These are phyloP conservation scores for Pasiphila rectangulata DNA, from an alignment of 2,888 invertebrate species.

Conservation along the genomic window DNA sequence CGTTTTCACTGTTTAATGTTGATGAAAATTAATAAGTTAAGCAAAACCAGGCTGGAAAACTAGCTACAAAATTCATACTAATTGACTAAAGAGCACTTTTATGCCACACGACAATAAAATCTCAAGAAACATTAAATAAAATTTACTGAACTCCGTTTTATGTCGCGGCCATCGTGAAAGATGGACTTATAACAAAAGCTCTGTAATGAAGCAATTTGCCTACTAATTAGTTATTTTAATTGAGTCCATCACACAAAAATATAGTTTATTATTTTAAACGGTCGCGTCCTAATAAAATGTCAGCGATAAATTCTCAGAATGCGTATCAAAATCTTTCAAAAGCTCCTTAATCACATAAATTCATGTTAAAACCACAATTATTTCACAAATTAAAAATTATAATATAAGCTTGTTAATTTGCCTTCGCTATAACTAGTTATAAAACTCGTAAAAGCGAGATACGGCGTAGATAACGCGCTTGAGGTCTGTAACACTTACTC, in stretches of 20 bases:
- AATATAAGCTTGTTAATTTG: conserved; percentile 26
- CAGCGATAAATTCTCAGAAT: conserved; percentile 13
- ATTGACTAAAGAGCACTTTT: conserved; percentile 33
- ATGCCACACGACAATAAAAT: conserved; percentile 34
- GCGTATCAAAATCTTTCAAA: conserved; percentile 14
- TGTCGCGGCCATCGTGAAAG: conserved; percentile 20
- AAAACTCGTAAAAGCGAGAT: conserved; percentile 17
- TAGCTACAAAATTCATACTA: conserved; percentile 23
- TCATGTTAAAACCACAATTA: conserved; percentile 22
- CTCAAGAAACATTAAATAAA: conserved; percentile 30
- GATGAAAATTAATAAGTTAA: not conserved
- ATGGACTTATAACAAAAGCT: conserved; percentile 21
- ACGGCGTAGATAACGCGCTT: conserved; percentile 39
- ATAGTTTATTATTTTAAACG: conserved; percentile 24
- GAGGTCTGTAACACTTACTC: conserved; percentile 39
- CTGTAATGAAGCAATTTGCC: conserved; percentile 23
- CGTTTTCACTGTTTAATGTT: not conserved
- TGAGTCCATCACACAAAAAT: conserved; percentile 21
- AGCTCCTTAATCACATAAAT: conserved; percentile 14
- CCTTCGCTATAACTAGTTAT: conserved; percentile 31
- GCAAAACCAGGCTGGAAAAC: not conserved
- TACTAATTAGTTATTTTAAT: conserved; percentile 22
- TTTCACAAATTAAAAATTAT: conserved; percentile 14
- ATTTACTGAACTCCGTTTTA: conserved; percentile 29
- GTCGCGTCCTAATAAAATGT: conserved; percentile 15